Base-by-base conservation (phyloP, 37 sponge, comb jelly and placozoan species). In the Haliclona indistincta region DNA sequence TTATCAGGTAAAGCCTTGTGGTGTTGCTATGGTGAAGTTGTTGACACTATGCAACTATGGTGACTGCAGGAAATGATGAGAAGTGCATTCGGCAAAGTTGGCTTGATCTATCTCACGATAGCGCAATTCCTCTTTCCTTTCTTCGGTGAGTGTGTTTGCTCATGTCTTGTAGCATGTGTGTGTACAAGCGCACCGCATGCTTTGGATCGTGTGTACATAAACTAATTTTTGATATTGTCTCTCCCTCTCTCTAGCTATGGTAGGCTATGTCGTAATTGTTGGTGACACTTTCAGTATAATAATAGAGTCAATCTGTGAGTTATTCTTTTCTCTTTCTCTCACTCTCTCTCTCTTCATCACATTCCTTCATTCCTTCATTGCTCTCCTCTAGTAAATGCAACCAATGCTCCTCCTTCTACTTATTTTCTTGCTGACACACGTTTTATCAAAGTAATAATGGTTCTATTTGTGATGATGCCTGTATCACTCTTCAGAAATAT, bases 201-300 rank as follows among this genome's bases (percentile, higher is more conserved):
- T n/a, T n/a, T n/a, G n/a, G n/a, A n/a, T n/a, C n/a, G n/a, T n/a
- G n/a, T n/a, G n/a, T n/a, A n/a, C n/a, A n/a, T n/a, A n/a, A n/a
- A n/a, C n/a, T n/a, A n/a, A n/a, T n/a, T n/a, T n/a, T n/a, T n/a
- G n/a, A 35, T n/a, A n/a, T 28, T 67, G 70, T 68, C 61, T 55
- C 61, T 54, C 70, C 56, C 80, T 68, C 62, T 68, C 70, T 55
- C 70, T 79, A 88, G 89, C 89, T 7, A 88, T 82, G 84, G 60
- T 77, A 2, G 84, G 74, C 42, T 88, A 88, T 42, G 35, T 78
- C 1, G 74, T 88, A 23, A 78, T 88, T 15, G 65, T 83, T 2
- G 89, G 89, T 1, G 89, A 88, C 62, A 79, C 84, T 1, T 42
- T 88, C 38, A 56, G 78, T 17, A 53, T 68, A 43, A 68, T 83